Conservation (phyloP, 2,113 vertebrate species). For the Pongo abelii region DNA sequence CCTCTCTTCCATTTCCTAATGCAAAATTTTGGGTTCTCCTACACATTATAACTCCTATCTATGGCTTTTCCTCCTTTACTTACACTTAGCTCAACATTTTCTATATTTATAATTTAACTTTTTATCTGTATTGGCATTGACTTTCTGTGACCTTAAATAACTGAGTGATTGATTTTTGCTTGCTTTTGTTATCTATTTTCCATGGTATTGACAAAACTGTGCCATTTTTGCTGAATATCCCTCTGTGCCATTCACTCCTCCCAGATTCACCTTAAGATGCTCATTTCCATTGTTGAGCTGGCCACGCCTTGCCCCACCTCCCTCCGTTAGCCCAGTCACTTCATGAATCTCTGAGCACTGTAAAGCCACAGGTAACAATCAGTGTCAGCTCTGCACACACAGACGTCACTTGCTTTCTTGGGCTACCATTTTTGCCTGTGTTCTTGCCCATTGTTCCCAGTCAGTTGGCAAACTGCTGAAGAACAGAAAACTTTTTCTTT, state of each 20-base stretch:
- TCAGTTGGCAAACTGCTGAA: not conserved
- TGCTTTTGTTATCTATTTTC: not conserved
- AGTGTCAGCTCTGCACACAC: accelerated
- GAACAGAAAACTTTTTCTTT: not conserved
- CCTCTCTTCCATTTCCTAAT: accelerated
- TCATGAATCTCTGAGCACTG: not conserved
- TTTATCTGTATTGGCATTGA: not conserved
- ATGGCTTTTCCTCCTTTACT: not conserved
- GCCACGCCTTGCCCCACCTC: accelerated
- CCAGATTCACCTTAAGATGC: too few species aligned
- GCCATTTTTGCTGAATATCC: not conserved
- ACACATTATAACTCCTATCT: too few species aligned
- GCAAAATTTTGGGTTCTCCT: not conserved
- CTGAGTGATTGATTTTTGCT: not conserved
- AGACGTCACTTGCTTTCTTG: not conserved
- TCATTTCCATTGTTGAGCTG: too few species aligned
- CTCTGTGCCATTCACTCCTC: too few species aligned
- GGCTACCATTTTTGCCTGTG: not conserved
- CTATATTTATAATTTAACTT: not conserved
- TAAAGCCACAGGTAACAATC: not conserved
- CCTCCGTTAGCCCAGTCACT: accelerated
- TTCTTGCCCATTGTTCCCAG: accelerated
- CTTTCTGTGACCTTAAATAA: not conserved
- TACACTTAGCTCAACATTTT: not conserved
- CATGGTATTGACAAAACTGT: accelerated